Conservation (phyloP, 2,888 invertebrate genomes). For the Nowickia ferox region DNA sequence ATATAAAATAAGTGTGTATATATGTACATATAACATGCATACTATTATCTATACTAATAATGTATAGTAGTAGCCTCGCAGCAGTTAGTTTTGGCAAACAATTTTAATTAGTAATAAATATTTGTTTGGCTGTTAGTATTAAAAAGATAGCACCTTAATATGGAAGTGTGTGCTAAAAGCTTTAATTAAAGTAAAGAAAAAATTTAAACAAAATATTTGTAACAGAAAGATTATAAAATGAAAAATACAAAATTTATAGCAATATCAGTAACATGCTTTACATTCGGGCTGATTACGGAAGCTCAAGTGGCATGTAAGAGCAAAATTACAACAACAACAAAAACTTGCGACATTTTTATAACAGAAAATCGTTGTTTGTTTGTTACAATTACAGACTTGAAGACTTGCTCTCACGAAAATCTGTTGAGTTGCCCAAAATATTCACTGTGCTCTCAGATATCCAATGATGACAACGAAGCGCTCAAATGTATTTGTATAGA, state of each 20-base stretch:
- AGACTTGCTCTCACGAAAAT: constrained; percentile 47
- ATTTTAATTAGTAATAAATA: not conserved
- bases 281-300: not conserved
- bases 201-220: constrained; percentile 13
- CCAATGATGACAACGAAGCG: constrained; percentile 3
- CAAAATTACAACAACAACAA: not conserved
- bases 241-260: not conserved
- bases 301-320: constrained; percentile 49
- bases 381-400: constrained; percentile 31
- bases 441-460: constrained; percentile 44
- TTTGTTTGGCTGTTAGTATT: constrained; percentile 29
- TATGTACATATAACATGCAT: not conserved
- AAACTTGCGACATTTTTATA: constrained; percentile 14
- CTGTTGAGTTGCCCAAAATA: constrained; percentile 42
- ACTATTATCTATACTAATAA: not conserved
- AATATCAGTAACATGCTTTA: not conserved
- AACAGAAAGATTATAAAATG: not conserved
- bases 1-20: no score
- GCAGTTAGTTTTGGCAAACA: not conserved
- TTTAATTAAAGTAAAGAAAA: not conserved
- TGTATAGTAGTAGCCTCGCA: not conserved
- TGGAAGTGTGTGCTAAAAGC: constrained; percentile 14
- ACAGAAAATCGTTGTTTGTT: not conserved
- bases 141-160: constrained; percentile 19
- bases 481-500: constrained; percentile 74